Evolutionary conservation across 2,888 invertebrate genomes (phyloP).

Genomic region (Scaptodrosophila latifasciaeformis): DNA sequence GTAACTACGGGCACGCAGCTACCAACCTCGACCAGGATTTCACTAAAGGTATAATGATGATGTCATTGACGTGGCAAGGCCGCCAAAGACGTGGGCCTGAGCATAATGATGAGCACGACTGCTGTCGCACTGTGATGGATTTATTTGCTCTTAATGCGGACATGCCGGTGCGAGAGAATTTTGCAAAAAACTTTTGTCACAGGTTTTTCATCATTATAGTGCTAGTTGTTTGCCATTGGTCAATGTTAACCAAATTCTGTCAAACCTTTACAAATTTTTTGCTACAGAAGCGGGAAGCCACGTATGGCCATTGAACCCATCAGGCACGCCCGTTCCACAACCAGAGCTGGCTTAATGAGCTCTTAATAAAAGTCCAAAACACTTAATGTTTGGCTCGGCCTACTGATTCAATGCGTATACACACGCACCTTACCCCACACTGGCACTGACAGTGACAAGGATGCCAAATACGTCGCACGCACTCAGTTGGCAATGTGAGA

Average conservation of each 20-base stretch:
- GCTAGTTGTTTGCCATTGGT: too few species aligned
- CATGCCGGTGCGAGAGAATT: constrained; percentile 1
- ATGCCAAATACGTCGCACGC: background rate
- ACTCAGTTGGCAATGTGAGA: too few species aligned
- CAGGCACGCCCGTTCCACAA: background rate
- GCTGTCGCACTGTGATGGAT: constrained; percentile 36
- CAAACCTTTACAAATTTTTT: too few species aligned
- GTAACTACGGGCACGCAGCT: constrained; percentile 19
- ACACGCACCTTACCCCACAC: constrained; percentile 6
- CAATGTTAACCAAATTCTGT: background rate
- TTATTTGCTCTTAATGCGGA: constrained; percentile 45
- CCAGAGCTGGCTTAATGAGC: constrained; percentile 52
- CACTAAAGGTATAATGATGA: constrained; percentile 54
- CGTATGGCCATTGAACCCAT: too few species aligned
- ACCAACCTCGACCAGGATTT: constrained; percentile 27
- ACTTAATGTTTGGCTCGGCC: constrained; percentile 24
- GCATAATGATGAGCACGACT: constrained; percentile 35
- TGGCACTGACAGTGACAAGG: background rate
- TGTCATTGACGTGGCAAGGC: constrained; percentile 45
- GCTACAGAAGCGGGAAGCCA: too few species aligned
- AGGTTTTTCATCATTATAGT: background rate
- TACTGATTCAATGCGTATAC: constrained; percentile 3
- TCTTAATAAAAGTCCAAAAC: constrained; percentile 65
- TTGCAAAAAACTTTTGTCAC: constrained; percentile 1
- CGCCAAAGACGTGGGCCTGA: constrained; percentile 12